Percentiles rank a stretch among this genome's conserved stretches.
Conservation (phyloP, 2,888 invertebrate genomes). For the Dasypogon diadema region DNA sequence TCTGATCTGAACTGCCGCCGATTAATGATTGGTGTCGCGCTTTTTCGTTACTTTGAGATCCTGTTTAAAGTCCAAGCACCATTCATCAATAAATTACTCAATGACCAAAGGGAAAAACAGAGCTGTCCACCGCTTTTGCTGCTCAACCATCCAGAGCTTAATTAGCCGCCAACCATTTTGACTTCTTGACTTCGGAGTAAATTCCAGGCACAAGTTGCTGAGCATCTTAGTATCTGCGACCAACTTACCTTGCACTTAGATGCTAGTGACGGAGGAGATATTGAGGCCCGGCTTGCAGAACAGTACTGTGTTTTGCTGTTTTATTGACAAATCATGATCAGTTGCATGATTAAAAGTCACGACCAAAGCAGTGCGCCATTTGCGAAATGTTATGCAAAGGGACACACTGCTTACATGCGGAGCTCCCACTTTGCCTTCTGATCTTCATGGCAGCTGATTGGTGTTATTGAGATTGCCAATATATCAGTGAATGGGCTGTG, state of each 20-base stretch:
- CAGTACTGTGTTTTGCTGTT: constrained; percentile 16
- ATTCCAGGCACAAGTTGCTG: constrained; percentile 17
- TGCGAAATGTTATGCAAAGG: constrained; percentile 46
- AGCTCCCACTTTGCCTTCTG: constrained; percentile 9
- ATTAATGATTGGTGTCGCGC: background rate
- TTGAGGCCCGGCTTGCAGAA: constrained; percentile 24
- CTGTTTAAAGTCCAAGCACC: background rate
- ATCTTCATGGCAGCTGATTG: background rate
- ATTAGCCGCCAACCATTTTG: constrained; percentile 26
- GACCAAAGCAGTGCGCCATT: constrained; percentile 14
- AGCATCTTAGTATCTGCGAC: constrained; percentile 19
- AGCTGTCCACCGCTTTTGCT: background rate
- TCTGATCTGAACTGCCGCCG: background rate
- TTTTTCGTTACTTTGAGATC: no score
- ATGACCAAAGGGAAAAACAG: no score
- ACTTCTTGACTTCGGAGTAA: constrained; percentile 20
- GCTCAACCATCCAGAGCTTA: background rate
- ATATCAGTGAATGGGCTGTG: background rate
- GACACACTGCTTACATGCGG: constrained; percentile 23
- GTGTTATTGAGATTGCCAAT: background rate
- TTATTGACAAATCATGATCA: constrained; percentile 52
- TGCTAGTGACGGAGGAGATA: background rate
- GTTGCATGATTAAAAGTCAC: constrained; percentile 51
- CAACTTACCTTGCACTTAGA: constrained; percentile 46
- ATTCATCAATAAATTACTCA: constrained; percentile 11